Conservation (phyloP, 2,113 vertebrate species). For the Oryzias javanicus region DNA sequence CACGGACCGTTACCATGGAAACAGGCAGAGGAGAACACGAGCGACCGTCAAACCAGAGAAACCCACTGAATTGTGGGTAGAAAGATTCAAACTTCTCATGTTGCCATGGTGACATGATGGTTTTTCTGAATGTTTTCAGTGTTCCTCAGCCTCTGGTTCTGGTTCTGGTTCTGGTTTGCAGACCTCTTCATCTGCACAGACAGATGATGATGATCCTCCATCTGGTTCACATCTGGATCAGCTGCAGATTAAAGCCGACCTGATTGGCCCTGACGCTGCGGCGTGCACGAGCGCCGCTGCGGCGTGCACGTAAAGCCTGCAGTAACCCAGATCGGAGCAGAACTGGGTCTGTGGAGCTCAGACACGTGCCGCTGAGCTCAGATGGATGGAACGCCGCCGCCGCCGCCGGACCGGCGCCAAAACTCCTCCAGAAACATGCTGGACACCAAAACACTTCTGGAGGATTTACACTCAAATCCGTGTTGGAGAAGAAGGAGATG, state of each 20-base stretch:
- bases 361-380: constrained; percentile 43
- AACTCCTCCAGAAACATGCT: neutral
- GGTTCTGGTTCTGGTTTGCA: too few relatives aligned
- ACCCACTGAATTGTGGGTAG: neutral
- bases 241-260: constrained; percentile 34
- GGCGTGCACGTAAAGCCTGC: constrained; percentile 37
- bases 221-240: neutral
- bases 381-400: constrained; percentile 3
- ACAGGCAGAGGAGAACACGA: neutral
- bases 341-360: constrained; percentile 55
- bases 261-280: constrained; percentile 10
- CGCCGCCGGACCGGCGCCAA: neutral
- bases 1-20: constrained; percentile 30
- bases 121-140: too few relatives aligned
- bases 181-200: too few relatives aligned
- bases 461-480: neutral
- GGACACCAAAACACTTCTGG: neutral
- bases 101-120: too few relatives aligned
- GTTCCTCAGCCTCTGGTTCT: too few relatives aligned
- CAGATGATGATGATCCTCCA: too few relatives aligned
- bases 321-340: constrained; percentile 59
- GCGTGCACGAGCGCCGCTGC: constrained; percentile 2
- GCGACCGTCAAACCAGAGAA: too few relatives aligned
- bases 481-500: too few relatives aligned
- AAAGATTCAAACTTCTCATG: too few relatives aligned